These are phyloP conservation scores for Peromyscus polionotus DNA, from an alignment of 2,113 vertebrate species.

Conservation along the genomic window DNA sequence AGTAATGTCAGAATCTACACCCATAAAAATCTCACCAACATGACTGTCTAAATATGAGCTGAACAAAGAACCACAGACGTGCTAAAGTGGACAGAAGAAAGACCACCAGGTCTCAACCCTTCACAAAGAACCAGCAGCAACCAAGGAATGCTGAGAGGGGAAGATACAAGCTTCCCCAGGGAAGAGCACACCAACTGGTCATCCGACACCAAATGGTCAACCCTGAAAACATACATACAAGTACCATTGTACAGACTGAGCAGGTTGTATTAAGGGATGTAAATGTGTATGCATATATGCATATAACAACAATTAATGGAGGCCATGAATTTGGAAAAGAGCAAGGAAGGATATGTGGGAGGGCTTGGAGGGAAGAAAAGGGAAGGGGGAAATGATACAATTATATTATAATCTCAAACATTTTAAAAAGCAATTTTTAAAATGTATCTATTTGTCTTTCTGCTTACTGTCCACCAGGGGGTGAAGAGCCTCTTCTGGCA, in stretches of 20 bases:
- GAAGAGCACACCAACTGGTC: background rate
- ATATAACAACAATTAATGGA: no score
- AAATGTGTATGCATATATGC: no score
- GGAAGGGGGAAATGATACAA: background rate
- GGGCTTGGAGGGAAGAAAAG: background rate
- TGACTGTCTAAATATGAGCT: background rate
- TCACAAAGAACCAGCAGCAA: background rate
- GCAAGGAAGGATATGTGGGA: background rate
- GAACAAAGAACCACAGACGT: background rate
- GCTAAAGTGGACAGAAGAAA: background rate
- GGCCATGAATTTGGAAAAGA: background rate
- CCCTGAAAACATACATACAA: background rate
- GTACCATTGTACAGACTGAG: no score
- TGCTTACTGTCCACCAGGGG: background rate
- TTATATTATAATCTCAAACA: background rate
- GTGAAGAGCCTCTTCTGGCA: background rate
- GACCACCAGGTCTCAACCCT: background rate
- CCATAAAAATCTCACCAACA: background rate
- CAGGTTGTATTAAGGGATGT: no score
- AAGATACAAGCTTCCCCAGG: background rate
- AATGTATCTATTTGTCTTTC: background rate
- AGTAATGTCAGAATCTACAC: background rate
- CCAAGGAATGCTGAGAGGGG: no score
- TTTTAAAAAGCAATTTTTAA: background rate
- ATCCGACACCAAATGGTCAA: no score